Evolutionary conservation across 2,888 invertebrate species (phyloP).

Genomic region (Diachrysia chrysitis): DNA sequence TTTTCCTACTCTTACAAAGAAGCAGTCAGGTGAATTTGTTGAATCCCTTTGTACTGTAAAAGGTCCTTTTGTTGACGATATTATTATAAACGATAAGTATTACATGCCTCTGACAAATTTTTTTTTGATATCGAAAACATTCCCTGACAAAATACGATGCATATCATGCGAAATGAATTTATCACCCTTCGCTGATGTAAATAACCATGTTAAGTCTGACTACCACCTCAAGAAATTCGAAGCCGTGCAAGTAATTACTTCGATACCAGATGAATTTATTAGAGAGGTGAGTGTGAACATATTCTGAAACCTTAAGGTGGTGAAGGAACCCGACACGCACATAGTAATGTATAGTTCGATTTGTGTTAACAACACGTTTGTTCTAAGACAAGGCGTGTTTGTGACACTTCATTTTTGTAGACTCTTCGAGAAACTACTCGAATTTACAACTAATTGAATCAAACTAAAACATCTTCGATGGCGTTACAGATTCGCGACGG

Average conservation of each 20-base stretch:
- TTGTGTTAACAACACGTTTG: too few relatives aligned
- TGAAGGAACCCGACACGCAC: too few relatives aligned
- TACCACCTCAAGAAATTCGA: not conserved
- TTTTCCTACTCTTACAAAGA: not conserved
- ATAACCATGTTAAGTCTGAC: not conserved
- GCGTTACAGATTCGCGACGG: slow-evolving; percentile 59
- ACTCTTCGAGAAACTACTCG: too few relatives aligned
- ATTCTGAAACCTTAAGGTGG: too few relatives aligned
- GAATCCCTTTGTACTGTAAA: not conserved
- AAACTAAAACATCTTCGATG: not conserved
- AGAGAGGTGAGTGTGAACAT: slow-evolving; percentile 48
- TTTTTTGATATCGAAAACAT: slow-evolving; percentile 45
- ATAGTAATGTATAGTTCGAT: too few relatives aligned
- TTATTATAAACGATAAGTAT: slow-evolving; percentile 61
- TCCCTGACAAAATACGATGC: slow-evolving; percentile 45
- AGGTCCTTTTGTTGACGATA: slow-evolving; percentile 1
- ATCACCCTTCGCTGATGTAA: not conserved
- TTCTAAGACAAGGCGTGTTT: too few relatives aligned
- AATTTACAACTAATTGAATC: too few relatives aligned
- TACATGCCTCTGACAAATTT: slow-evolving; percentile 56
- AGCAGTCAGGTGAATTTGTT: slow-evolving; percentile 22
- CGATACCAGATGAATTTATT: slow-evolving; percentile 39
- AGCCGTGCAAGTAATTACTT: slow-evolving; percentile 25
- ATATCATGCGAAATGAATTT: slow-evolving; percentile 30
- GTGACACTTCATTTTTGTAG: too few relatives aligned